Conservation (phyloP, 92 coral and sea anemone genomes). For the Heteractis magnifica region DNA sequence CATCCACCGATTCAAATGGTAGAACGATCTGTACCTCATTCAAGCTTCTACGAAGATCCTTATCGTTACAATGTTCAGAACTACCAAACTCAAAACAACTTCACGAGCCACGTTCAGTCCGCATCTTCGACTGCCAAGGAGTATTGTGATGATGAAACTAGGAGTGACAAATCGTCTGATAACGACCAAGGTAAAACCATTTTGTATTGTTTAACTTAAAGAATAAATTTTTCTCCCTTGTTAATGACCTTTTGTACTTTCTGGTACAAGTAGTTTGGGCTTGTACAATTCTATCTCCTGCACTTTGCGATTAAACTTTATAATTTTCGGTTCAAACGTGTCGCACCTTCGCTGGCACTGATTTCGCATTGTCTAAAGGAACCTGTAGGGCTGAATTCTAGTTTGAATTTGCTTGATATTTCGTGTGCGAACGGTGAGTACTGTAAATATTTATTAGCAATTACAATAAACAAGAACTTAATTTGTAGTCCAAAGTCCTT, state of each 20-base stretch:
- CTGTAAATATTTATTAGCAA: not conserved
- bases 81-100: not conserved
- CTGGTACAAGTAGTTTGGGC: not conserved
- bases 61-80: slow-evolving; percentile 2
- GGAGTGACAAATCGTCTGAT: slow-evolving; percentile 45
- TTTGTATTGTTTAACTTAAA: not conserved
- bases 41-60: slow-evolving; percentile 21
- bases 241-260: not conserved
- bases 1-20: slow-evolving; percentile 33
- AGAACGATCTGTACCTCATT: slow-evolving; percentile 15
- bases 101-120: not conserved
- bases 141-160: slow-evolving; percentile 25
- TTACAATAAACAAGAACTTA: not conserved
- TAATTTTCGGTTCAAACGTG: not conserved
- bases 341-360: not conserved
- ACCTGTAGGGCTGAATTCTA: not conserved
- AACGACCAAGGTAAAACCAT: slow-evolving; percentile 25
- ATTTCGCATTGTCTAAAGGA: not conserved
- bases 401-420: not conserved
- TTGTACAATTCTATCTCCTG: not conserved
- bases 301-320: not conserved
- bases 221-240: not conserved
- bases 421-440: not conserved
- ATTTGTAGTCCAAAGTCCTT: not conserved
- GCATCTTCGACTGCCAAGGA: slow-evolving; percentile 10